Evolutionary conservation across 2,888 invertebrate species (phyloP).

Genomic region (Noctua comes): DNA sequence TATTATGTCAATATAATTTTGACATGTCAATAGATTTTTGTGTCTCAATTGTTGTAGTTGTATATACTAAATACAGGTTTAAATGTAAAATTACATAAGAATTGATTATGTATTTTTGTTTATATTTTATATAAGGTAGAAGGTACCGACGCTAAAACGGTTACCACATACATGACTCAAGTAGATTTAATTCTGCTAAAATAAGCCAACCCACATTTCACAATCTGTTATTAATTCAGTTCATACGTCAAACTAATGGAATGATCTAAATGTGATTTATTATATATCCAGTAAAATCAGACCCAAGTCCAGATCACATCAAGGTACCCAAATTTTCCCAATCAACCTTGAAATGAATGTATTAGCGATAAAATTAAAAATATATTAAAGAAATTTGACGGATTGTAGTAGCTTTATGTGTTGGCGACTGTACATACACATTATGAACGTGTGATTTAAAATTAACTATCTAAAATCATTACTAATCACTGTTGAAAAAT

Average conservation of each 20-base stretch:
- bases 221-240: not conserved
- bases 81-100: not conserved
- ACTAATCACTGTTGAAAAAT: not conserved
- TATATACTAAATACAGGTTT: not conserved
- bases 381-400: no score
- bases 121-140: not conserved
- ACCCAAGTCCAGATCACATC: not conserved
- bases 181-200: not conserved
- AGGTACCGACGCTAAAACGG: not conserved
- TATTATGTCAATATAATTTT: slow-evolving; percentile 4
- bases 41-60: not conserved
- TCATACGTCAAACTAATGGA: not conserved
- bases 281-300: not conserved
- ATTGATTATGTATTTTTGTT: not conserved
- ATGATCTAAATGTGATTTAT: not conserved
- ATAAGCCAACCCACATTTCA: not conserved
- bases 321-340: no score
- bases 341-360: no score
- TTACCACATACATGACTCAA: not conserved
- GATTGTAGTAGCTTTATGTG: no score
- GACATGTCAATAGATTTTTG: not conserved
- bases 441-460: not conserved
- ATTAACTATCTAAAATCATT: not conserved
- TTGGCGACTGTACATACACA: not conserved
- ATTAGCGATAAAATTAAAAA: no score